Conservation (phyloP, 2,888 invertebrate species). For the Fragum whitleyi region DNA sequence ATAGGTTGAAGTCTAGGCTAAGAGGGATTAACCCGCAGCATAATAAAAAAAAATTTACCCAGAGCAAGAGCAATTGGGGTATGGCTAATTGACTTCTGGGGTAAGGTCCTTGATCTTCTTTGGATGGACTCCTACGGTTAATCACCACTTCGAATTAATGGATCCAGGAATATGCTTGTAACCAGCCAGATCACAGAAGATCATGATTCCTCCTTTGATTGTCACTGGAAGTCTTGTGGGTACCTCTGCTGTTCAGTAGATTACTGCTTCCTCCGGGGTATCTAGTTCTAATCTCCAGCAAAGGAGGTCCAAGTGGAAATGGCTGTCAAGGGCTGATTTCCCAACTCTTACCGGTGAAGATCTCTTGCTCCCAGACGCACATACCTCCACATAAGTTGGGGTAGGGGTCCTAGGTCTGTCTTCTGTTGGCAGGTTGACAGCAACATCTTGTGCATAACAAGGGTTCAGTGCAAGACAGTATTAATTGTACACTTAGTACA, state of each 20-base stretch:
- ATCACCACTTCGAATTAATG: neutral
- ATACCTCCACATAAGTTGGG: neutral
- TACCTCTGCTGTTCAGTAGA: neutral
- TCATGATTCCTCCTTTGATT: neutral
- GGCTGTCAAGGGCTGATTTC: constrained; percentile 19
- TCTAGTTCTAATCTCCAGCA: no score
- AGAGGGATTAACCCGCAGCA: no score
- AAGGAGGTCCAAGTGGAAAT: constrained; percentile 24
- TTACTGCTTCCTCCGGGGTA: neutral
- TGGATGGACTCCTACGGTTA: constrained; percentile 18
- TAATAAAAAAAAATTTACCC: no score
- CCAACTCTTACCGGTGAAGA: neutral
- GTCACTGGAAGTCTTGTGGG: neutral
- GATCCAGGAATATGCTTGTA: neutral
- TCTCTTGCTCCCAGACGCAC: neutral
- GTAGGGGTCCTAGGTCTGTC: neutral
- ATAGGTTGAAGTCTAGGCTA: no score
- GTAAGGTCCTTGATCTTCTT: no score
- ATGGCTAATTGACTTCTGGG: no score
- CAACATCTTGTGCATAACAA: neutral
- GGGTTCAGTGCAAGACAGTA: no score
- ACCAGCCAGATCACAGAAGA: constrained; percentile 1
- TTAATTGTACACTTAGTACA: no score
- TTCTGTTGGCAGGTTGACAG: neutral
- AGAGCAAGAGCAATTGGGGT: no score